phyloP scores from a whole-genome alignment of 1,140 invertebrate species.

The Apis florea region DNA sequence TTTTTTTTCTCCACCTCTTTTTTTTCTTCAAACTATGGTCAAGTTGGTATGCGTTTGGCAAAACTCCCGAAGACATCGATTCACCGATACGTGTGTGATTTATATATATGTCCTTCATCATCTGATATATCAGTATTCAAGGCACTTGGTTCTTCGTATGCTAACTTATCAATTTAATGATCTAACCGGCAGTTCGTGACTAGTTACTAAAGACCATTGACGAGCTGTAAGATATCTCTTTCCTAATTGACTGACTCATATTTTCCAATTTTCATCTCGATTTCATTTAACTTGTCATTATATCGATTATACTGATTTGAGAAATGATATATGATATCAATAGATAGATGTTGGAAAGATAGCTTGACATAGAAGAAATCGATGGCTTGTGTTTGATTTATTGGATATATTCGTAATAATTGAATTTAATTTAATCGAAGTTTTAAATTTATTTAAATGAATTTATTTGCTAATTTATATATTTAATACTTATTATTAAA shows the following conservation, averaged over 20 bases:
- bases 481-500: too few species aligned
- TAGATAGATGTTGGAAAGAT: not conserved
- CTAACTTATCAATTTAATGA: conserved; percentile 42
- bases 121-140: conserved; percentile 9
- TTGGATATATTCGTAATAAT: too few species aligned
- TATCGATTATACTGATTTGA: not conserved
- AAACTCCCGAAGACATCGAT: conserved; percentile 21
- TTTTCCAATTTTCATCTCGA: not conserved
- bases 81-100: conserved; percentile 39
- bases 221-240: conserved; percentile 12
- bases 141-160: conserved; percentile 20
- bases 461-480: too few species aligned
- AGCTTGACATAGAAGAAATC: not conserved
- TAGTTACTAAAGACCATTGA: conserved; percentile 8
- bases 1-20: not conserved
- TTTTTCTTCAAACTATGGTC: not conserved
- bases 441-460: too few species aligned
- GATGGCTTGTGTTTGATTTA: not conserved
- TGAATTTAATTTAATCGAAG: too few species aligned
- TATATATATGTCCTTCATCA: conserved; percentile 32
- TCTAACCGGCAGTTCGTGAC: conserved; percentile 7
- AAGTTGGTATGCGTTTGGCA: not conserved
- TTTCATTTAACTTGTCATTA: not conserved
- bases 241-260: not conserved
- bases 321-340: not conserved